A percentile compares a stretch with the other conserved stretches of the same genome.
phyloP scores from a whole-genome alignment of 2,113 vertebrate species.

The Microcebus ravelobensis region DNA sequence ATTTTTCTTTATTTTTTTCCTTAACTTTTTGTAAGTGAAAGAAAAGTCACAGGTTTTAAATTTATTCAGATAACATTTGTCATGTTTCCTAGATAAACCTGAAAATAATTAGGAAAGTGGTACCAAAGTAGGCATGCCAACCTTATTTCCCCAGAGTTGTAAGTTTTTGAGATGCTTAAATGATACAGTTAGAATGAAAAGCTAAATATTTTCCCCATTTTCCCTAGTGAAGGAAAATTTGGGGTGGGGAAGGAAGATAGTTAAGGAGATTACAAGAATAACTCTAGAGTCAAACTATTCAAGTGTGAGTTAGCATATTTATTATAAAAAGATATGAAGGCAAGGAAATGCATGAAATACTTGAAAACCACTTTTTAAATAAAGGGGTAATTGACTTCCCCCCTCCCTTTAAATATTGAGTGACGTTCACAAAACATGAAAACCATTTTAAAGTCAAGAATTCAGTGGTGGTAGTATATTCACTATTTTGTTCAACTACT shows the following conservation, averaged over 20 bases:
- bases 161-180: background rate
- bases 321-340: background rate
- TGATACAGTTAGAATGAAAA: background rate
- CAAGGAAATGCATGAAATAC: background rate
- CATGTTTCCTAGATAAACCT: slow-evolving; percentile 32
- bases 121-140: background rate
- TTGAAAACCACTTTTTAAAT: slow-evolving; percentile 45
- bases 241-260: background rate
- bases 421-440: background rate
- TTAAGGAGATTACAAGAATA: background rate
- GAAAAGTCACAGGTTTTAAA: background rate
- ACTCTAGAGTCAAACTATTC: background rate
- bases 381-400: background rate
- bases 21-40: slow-evolving; percentile 38
- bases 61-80: slow-evolving; percentile 40
- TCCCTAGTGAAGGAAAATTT: background rate
- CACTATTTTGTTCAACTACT: background rate
- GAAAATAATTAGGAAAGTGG: slow-evolving; percentile 37
- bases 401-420: background rate
- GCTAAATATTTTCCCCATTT: background rate
- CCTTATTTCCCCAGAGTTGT: background rate
- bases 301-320: slow-evolving; percentile 22
- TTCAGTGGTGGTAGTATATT: background rate
- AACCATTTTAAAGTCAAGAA: background rate
- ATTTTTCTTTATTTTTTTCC: slow-evolving; percentile 21